Evolutionary conservation across 2,113 vertebrate species (phyloP), one percentile per base, ranked within the genome.

Genomic region (Ramphastos sulfuratus): DNA sequence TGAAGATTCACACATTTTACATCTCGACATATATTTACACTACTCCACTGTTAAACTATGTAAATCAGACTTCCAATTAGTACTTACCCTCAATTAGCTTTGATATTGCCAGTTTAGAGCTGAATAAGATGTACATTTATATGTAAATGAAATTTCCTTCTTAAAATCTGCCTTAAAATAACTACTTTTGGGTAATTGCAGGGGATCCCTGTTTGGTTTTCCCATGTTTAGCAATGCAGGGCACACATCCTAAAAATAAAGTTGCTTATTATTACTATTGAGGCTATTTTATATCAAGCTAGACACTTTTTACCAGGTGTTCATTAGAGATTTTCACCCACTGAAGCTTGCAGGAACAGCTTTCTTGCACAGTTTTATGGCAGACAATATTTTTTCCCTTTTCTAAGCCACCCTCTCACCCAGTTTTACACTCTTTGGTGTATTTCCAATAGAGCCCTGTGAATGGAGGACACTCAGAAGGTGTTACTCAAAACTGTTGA

Each of bases 11-110:
- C 9, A 14, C 85, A 84, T 79, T 88, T 61, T 87, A 10, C 25
- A 84, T 80, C 39, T 77, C 56, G 82, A 81, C 27, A 54, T 4
- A 15, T 52, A 73, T 61, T 31, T 28, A 64, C n/a, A 30, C 48
- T 55, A 80, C 52, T 82, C 37, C 20, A 75, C 85, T 87, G 81
- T 80, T 96, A 94, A 94, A n/a, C 66, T 78, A 50, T 76, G 81
- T 83, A 96, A 95, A 95, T 92, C 78, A 94, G 82, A 59, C 71
- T 95, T 85, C 91, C 87, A 94, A 55, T 93, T 90, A 74, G 82
- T 59, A 63, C 35, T 44, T 81, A 63, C 8, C 20, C 52, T 84
- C 46, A 54, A 85, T 61, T 85, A 77, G 82, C 84, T 92, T 91
- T 95, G 76, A 90, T 70, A 63, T 74, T 94, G 61, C 35, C 74